These are phyloP conservation scores for Uria aalge DNA, from an alignment of 2,113 vertebrate genomes.

Conservation along the genomic window DNA sequence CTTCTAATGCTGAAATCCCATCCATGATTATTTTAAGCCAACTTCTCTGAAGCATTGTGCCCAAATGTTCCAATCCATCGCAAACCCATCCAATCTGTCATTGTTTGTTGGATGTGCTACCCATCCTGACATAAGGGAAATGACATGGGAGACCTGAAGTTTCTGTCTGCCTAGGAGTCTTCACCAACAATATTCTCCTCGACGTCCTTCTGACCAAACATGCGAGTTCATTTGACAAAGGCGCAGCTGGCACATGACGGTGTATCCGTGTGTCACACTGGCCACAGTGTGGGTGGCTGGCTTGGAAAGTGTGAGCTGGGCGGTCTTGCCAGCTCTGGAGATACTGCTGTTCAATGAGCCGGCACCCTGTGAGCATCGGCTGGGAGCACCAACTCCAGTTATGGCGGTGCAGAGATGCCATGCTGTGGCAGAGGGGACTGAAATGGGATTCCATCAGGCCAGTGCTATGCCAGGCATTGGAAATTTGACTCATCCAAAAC, in stretches of 20 bases:
- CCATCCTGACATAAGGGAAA: neutral
- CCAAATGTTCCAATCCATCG: neutral
- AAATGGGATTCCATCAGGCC: neutral
- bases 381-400: neutral
- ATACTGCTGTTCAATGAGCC: fast-evolving
- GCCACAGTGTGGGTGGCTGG: neutral
- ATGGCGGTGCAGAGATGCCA: fast-evolving
- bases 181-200: neutral
- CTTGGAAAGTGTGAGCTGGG: neutral
- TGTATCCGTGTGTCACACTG: neutral
- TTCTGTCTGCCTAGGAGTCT: neutral
- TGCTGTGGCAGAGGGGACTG: neutral
- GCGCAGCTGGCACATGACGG: fast-evolving
- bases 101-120: neutral
- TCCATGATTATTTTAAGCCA: neutral
- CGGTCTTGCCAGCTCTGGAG: neutral
- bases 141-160: neutral
- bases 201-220: neutral
- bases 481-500: neutral
- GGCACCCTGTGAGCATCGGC: neutral
- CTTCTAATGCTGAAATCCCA: neutral
- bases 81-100: neutral
- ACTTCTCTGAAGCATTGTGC: neutral
- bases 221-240: neutral
- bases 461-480: neutral